A percentile compares a stretch with the other conserved stretches of the same genome.
Evolutionary conservation across 2,888 invertebrate species (phyloP).

Genomic region (Amphipoea oculea): DNA sequence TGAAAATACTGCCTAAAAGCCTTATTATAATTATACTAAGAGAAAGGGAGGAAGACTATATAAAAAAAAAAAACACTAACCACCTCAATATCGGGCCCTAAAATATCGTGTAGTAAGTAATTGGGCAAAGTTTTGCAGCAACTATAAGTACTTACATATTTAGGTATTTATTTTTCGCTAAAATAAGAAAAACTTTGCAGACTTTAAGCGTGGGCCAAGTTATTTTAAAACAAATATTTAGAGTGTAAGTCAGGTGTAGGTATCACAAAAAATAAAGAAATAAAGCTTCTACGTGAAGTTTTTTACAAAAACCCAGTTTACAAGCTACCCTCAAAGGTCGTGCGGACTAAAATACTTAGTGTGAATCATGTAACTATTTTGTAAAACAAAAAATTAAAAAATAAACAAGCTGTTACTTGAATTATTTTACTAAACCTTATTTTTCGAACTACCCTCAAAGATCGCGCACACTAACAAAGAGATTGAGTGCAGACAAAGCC

Average conservation of each 20-base stretch:
- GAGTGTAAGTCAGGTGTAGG: background rate
- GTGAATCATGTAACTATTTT: background rate
- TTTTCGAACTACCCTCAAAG: background rate
- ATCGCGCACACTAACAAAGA: background rate
- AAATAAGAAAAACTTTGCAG: background rate
- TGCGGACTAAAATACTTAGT: background rate
- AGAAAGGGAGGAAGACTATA: background rate
- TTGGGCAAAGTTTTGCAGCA: background rate
- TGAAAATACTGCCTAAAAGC: background rate
- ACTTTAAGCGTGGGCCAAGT: background rate
- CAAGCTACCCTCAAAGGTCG: background rate
- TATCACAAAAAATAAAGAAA: background rate
- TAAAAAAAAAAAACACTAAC: background rate
- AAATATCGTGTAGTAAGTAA: background rate
- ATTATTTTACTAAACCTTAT: background rate
- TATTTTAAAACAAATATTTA: background rate
- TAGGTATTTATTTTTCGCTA: background rate
- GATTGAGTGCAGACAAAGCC: conserved; percentile 15
- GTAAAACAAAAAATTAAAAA: background rate
- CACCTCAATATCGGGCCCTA: background rate
- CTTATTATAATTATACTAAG: background rate
- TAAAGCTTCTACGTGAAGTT: background rate
- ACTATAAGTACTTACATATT: background rate
- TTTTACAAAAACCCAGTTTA: background rate
- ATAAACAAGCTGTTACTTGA: background rate